These are phyloP conservation scores for Eulemur albifrons DNA, from an alignment of 2,797 vertebrate species.

Conservation along the genomic window DNA sequence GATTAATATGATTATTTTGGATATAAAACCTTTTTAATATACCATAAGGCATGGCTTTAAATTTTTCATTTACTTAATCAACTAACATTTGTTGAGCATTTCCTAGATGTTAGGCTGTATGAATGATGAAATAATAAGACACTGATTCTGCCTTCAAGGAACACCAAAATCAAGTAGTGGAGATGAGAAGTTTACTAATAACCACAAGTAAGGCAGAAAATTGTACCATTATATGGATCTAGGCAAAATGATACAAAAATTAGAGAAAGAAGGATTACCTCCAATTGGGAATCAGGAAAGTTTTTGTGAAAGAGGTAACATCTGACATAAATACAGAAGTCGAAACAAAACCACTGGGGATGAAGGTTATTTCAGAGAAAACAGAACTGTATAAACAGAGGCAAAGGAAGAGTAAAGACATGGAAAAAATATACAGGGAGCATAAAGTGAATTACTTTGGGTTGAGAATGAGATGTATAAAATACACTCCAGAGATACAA, in stretches of 20 bases:
- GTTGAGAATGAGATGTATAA: not conserved
- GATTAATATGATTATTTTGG: not conserved
- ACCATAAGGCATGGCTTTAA: not conserved
- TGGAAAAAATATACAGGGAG: not conserved
- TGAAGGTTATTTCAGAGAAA: not conserved
- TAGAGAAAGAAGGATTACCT: not conserved
- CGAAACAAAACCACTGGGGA: not conserved
- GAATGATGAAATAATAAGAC: not conserved
- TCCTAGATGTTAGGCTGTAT: not conserved
- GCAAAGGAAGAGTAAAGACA: not conserved
- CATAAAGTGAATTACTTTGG: not conserved
- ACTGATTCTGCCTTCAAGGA: not conserved
- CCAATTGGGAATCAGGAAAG: not conserved
- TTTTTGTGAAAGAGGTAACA: not conserved
- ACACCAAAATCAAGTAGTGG: not conserved
- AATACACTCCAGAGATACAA: not conserved
- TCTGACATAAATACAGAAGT: not conserved
- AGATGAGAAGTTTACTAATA: not conserved
- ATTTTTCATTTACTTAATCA: not conserved
- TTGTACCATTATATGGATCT: not conserved
- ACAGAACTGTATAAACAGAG: not conserved
- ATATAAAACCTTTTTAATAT: not conserved
- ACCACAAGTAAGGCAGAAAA: not conserved
- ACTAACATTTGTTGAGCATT: not conserved
- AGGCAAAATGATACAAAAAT: not conserved